phyloP scores from a whole-genome alignment of 2,797 vertebrate species.

The Mormyrus proboscirostris region DNA sequence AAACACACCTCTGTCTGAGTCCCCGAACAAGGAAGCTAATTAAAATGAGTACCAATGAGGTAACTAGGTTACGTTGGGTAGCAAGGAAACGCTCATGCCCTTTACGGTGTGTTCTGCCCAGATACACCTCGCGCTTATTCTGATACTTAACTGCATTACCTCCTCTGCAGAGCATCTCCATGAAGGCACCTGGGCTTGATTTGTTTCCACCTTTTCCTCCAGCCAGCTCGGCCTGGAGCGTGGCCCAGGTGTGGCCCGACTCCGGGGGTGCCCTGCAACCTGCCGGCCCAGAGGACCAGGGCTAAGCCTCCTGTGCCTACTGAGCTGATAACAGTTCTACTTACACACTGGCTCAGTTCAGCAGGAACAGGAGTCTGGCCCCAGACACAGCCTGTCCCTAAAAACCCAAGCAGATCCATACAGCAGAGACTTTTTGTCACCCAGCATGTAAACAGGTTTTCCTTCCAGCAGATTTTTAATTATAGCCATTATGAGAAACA shows the following conservation, averaged over 20 bases:
- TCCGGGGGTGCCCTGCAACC: neutral
- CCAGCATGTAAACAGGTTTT: neutral
- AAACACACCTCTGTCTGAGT: conserved; percentile 45
- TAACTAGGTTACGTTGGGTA: neutral
- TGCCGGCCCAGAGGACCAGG: conserved; percentile 34
- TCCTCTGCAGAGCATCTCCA: neutral
- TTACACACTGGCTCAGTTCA: conserved; percentile 99
- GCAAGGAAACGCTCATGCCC: neutral
- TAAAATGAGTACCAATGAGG: neutral
- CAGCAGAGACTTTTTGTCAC: neutral
- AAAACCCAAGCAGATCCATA: neutral
- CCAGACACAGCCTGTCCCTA: conserved; percentile 47
- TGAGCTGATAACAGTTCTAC: conserved; percentile 99
- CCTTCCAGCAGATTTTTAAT: neutral
- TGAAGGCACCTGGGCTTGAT: neutral
- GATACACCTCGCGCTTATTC: neutral
- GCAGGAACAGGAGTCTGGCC: conserved; percentile 99
- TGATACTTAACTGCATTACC: neutral
- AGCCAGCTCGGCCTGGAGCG: neutral
- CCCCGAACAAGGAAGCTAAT: conserved; percentile 20
- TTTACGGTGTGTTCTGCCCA: neutral
- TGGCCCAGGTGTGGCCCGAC: neutral
- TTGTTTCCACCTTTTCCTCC: neutral
- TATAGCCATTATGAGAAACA: neutral
- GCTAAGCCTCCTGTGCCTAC: conserved; percentile 96